Conservation (phyloP, 2,888 invertebrate species). For the Saturnia pavonia region DNA sequence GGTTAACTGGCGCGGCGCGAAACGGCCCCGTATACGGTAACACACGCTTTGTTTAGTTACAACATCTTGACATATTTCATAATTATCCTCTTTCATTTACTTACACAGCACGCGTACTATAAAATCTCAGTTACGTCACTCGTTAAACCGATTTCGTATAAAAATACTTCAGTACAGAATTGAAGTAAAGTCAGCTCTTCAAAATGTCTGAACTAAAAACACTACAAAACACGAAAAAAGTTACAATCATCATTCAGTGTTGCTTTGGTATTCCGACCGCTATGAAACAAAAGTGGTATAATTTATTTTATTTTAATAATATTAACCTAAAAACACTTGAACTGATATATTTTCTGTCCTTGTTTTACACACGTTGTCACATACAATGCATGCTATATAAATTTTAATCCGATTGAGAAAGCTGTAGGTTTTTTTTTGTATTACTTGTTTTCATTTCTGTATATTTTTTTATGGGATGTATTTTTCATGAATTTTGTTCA, state of each 20-base stretch:
- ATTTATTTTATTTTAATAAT: too few species aligned
- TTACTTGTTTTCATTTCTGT: too few species aligned
- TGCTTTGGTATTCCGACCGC: neutral
- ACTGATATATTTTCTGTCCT: too few species aligned
- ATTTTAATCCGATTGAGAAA: too few species aligned
- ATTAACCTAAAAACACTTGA: too few species aligned
- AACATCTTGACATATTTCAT: slow-evolving; percentile 20
- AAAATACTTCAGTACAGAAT: neutral
- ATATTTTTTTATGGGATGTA: neutral
- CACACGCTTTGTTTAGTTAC: slow-evolving; percentile 27
- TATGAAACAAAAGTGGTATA: neutral
- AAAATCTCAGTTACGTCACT: neutral
- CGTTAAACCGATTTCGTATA: neutral
- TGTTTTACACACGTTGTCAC: too few species aligned
- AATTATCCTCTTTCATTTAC: neutral
- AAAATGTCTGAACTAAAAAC: neutral
- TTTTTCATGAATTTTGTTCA: neutral
- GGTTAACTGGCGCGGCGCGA: slow-evolving; percentile 70
- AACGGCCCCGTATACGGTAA: slow-evolving; percentile 41
- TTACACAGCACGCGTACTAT: neutral
- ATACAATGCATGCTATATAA: too few species aligned
- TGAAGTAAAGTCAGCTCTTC: too few species aligned
- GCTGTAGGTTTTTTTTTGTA: too few species aligned
- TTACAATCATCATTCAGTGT: neutral
- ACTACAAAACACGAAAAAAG: neutral